A percentile compares a stretch with the other conserved stretches of the same genome.
phyloP scores from a whole-genome alignment of 2,113 vertebrate genomes.

The Urocynchramus pylzowi region DNA sequence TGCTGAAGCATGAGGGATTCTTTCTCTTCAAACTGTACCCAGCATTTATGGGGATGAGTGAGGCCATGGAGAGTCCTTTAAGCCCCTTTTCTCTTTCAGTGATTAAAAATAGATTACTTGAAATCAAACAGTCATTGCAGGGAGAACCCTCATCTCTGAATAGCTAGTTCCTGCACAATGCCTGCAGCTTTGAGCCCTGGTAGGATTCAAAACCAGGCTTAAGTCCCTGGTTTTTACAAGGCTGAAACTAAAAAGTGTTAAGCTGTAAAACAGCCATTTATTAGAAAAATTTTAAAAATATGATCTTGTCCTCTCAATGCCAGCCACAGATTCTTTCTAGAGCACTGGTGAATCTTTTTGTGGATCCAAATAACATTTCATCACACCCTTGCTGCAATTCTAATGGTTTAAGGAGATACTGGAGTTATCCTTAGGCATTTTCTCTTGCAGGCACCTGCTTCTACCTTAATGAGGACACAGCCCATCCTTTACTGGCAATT shows the following conservation, averaged over 20 bases:
- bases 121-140: neutral
- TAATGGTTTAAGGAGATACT: neutral
- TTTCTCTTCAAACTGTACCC: neutral
- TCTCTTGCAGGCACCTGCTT: conserved; percentile 84
- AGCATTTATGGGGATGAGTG: neutral
- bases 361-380: neutral
- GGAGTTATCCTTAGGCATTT: neutral
- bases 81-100: neutral
- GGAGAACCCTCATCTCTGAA: neutral
- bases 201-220: neutral
- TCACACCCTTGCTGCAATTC: neutral
- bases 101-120: neutral
- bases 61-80: neutral
- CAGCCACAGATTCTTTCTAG: neutral
- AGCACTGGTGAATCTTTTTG: neutral
- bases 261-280: neutral
- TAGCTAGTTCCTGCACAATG: neutral
- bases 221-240: neutral
- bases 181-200: neutral
- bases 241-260: neutral
- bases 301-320: neutral
- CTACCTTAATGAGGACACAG: conserved; percentile 83
- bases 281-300: neutral
- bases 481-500: conserved; percentile 86
- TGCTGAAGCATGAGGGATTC: neutral